Evolutionary conservation across 2,797 vertebrate species (phyloP).

Genomic region (Darevskia mixta): DNA sequence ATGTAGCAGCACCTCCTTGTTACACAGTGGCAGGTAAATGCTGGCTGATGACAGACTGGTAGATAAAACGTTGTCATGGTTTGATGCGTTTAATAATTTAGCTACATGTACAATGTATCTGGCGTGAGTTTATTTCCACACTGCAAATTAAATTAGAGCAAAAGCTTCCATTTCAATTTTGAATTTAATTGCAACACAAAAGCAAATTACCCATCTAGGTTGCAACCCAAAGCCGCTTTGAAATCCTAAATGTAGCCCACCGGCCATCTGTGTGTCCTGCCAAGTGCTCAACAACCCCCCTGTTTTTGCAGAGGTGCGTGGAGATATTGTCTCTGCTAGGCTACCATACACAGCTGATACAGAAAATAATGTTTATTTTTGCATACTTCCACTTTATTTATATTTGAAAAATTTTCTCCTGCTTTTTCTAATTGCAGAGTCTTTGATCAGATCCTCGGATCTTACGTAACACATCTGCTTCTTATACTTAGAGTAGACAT

Average conservation of each 20-base stretch:
- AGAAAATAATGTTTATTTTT: too few relatives aligned
- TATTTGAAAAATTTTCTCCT: too few relatives aligned
- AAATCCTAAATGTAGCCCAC: neutral
- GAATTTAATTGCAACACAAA: constrained; percentile 36
- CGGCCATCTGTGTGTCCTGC: neutral
- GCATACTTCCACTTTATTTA: too few relatives aligned
- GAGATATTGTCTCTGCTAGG: neutral
- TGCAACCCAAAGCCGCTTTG: too few relatives aligned
- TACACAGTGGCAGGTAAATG: constrained; percentile 65
- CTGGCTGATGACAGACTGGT: constrained; percentile 67
- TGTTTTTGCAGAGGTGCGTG: neutral
- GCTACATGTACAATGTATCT: constrained; percentile 65
- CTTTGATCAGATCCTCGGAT: too few relatives aligned
- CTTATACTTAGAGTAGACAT: too few relatives aligned
- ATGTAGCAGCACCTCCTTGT: constrained; percentile 64
- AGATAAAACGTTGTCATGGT: constrained; percentile 67
- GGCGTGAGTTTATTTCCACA: constrained; percentile 68
- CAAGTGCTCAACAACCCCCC: neutral
- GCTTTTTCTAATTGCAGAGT: too few relatives aligned
- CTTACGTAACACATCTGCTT: too few relatives aligned
- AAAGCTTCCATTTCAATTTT: constrained; percentile 66
- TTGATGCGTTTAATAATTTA: constrained; percentile 62
- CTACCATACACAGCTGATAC: neutral
- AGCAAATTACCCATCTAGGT: too few relatives aligned
- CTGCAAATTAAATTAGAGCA: constrained; percentile 60